Base-by-base conservation (phyloP, 2,888 invertebrate genomes). In the Piscicola geometra region DNA sequence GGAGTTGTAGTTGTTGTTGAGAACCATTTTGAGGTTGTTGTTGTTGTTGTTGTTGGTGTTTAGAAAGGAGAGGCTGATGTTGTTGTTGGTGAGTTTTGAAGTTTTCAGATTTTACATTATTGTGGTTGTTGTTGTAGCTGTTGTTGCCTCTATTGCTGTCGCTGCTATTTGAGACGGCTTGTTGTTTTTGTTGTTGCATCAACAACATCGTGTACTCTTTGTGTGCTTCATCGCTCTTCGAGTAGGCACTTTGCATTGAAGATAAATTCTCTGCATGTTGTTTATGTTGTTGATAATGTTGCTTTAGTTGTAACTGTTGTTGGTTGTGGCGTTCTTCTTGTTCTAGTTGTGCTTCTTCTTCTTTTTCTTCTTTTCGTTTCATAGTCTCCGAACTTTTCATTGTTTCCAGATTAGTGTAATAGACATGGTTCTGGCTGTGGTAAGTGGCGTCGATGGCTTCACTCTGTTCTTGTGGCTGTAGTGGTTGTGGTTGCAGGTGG, bases 101-200 rank as follows among this genome's bases (percentile, higher is more conserved):
- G 41, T 41, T 41, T 41, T 41, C 41, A 41, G 41, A 41, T 41
- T 9, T 41, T 41, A 15, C 9, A 18, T 56, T 56, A n/a, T 56
- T 56, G 60, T 56, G 9, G 60, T 56, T 56, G 60, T 56, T 56
- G 21, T 56, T 25, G 60, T 25, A 3, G n/a, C n/a, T 56, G 60
- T 56, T 56, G 60, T 25, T 56, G n/a, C n/a, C n/a, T 9, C n/a
- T 56, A 25, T 56, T 56, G 21, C n/a, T 56, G 60, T 25, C n/a
- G 60, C 5, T 25, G 60, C n/a, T 25, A 56, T 56, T 56, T 56
- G n/a, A 25, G n/a, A 5, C 25, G 50, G 9, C 21, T 9, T 9
- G 21, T 47, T 47, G 50, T 25, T 56, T 21, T 56, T 56, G 60
- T 56, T 56, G 60, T 56, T 56, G 15, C 3, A 18, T 56, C n/a